These are phyloP conservation scores for Dendronephthya gigantea DNA, from an alignment of 64 coral and sea anemone species.

Conservation along the genomic window DNA sequence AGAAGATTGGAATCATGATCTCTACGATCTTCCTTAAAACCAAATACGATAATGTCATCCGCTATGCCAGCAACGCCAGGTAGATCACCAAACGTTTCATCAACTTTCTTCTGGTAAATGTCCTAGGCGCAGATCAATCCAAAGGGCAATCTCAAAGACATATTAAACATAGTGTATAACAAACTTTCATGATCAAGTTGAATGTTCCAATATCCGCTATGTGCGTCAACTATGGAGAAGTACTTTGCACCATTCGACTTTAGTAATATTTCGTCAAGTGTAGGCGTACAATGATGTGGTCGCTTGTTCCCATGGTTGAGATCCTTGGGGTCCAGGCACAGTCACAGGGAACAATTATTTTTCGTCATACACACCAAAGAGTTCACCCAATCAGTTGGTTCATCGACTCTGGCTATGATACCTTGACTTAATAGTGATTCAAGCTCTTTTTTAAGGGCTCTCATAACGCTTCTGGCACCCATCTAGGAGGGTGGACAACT, in stretches of 20 bases:
- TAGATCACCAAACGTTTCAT: constrained; percentile 38
- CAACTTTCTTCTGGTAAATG: constrained; percentile 18
- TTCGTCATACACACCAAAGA: constrained; percentile 21
- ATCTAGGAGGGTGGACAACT: constrained; percentile 19
- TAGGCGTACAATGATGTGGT: constrained; percentile 21
- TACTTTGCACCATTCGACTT: constrained; percentile 14
- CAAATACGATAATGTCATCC: constrained; percentile 28
- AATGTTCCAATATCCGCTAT: constrained; percentile 8
- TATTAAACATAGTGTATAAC: constrained; percentile 6
- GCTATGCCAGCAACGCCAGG: constrained; percentile 27
- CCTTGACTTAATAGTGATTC: constrained; percentile 9
- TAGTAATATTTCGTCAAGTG: constrained; percentile 12
- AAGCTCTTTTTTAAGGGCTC: constrained; percentile 26
- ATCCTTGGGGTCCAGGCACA: constrained; percentile 17
- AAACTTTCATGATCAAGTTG: not conserved
- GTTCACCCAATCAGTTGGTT: constrained; percentile 32
- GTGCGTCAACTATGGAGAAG: constrained; percentile 24
- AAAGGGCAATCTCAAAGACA: not conserved
- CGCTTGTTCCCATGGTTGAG: constrained; percentile 18
- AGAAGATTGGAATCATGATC: not conserved
- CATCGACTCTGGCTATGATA: constrained; percentile 2
- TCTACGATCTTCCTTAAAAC: constrained; percentile 3
- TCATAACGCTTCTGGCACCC: constrained; percentile 26
- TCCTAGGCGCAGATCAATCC: not conserved
- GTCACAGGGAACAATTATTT: constrained; percentile 5